These are phyloP conservation scores for Ctenochaetus hawaiiensis DNA, from an alignment of 2,797 vertebrate genomes.

Conservation along the genomic window DNA sequence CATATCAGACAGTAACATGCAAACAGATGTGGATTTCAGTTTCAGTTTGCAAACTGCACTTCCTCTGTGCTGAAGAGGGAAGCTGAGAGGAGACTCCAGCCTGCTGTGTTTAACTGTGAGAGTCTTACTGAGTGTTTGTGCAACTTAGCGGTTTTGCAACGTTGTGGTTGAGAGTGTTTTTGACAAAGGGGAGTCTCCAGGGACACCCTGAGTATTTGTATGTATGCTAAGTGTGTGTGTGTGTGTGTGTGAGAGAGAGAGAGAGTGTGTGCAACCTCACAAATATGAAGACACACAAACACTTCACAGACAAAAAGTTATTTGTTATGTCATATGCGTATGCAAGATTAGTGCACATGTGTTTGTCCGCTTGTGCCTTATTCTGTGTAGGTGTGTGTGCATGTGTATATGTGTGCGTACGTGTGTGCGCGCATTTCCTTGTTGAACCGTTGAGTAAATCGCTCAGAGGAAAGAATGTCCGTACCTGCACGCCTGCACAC, in stretches of 20 bases:
- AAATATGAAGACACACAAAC: constrained; percentile 20
- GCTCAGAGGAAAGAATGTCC: constrained; percentile 5
- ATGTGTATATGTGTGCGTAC: constrained; percentile 7
- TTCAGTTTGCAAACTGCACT: constrained; percentile 77
- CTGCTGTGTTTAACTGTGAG: constrained; percentile 45
- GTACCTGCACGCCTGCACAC: constrained; percentile 10
- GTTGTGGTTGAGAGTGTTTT: constrained; percentile 69
- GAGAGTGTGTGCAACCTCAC: neutral
- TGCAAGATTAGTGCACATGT: neutral
- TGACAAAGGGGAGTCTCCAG: constrained; percentile 84
- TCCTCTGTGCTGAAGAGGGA: constrained; percentile 81
- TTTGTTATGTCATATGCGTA: neutral
- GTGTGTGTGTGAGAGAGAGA: constrained; percentile 16
- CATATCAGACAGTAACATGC: constrained; percentile 18
- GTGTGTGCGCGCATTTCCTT: constrained; percentile 6
- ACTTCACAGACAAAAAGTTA: neutral
- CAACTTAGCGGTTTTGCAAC: constrained; percentile 71
- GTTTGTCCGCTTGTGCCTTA: neutral
- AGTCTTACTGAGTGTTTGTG: constrained; percentile 59
- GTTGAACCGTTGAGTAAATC: constrained; percentile 33
- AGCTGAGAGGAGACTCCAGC: constrained; percentile 81
- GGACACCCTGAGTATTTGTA: constrained; percentile 76
- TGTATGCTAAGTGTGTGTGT: constrained; percentile 36
- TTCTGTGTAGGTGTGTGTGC: constrained; percentile 3
- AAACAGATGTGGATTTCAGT: constrained; percentile 76